Percentiles rank a stretch among this genome's conserved stretches.
Evolutionary conservation across 2,888 invertebrate genomes (phyloP).

Genomic region (Mongoloraphidia duomilia): DNA sequence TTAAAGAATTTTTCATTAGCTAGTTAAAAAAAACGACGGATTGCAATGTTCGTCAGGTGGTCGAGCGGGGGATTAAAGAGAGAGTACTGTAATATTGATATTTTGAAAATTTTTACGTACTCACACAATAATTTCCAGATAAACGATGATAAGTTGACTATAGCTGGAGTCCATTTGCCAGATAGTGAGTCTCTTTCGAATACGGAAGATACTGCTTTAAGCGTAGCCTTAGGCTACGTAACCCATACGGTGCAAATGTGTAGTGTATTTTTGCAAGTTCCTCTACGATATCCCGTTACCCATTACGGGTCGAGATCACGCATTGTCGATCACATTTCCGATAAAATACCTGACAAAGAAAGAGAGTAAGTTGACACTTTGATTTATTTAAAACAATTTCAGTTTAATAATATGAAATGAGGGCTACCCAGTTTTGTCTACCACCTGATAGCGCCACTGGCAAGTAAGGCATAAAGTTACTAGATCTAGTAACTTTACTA

Average conservation of each 20-base stretch:
- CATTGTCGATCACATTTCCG: conserved; percentile 64
- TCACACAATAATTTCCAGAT: conserved; percentile 22
- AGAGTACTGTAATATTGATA: too few species aligned
- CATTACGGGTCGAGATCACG: conserved; percentile 70
- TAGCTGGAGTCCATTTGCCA: conserved; percentile 56
- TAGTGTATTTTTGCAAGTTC: conserved; percentile 69
- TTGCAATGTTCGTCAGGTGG: too few species aligned
- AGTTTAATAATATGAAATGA: too few species aligned
- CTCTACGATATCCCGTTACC: conserved; percentile 69
- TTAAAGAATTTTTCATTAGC: too few species aligned
- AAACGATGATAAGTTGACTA: conserved; percentile 38
- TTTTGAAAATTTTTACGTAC: too few species aligned
- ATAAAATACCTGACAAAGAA: conserved; percentile 48
- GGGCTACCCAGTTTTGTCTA: too few species aligned
- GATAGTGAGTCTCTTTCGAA: conserved; percentile 49
- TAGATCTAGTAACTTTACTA: too few species aligned
- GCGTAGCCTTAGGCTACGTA: conserved; percentile 78
- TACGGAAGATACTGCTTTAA: conserved; percentile 47
- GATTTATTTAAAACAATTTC: too few species aligned
- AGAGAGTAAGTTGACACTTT: conserved; percentile 37
- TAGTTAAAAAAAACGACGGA: too few species aligned
- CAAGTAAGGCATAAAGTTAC: too few species aligned
- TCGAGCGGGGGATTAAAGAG: too few species aligned
- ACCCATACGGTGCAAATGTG: conserved; percentile 72
- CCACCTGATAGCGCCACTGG: too few species aligned